Evolutionary conservation across 2,113 vertebrate genomes (phyloP).

Genomic region (Sinocyclocheilus maitianheensis): DNA sequence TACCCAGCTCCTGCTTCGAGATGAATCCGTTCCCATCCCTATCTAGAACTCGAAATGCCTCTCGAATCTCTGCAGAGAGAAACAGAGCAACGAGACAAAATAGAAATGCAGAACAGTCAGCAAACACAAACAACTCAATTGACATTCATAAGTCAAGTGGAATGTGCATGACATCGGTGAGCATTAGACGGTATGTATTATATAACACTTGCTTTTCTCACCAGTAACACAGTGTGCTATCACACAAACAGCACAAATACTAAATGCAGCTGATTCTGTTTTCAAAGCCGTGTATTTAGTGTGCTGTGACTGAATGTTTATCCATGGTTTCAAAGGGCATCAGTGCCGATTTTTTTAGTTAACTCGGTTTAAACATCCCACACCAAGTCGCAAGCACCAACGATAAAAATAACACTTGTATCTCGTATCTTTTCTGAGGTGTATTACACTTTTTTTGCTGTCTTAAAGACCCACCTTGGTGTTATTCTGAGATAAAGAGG

Average conservation of each 20-base stretch:
- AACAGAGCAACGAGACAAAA: neutral
- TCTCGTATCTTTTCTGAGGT: conserved; percentile 19
- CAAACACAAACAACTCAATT: conserved; percentile 5
- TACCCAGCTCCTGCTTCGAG: conserved; percentile 90
- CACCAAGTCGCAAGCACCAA: neutral
- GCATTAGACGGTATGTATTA: neutral
- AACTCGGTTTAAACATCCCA: neutral
- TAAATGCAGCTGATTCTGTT: conserved; percentile 12
- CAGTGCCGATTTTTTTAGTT: conserved; percentile 2
- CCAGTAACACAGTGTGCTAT: neutral
- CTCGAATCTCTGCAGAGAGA: conserved; percentile 79
- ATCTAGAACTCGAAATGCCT: conserved; percentile 84
- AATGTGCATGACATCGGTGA: neutral
- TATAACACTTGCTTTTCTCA: conserved; percentile 10
- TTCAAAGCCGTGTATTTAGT: conserved; percentile 9
- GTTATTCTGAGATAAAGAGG: conserved; percentile 43
- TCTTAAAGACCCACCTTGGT: conserved; percentile 30
- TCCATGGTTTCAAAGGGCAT: conserved; percentile 17
- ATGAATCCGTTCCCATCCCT: conserved; percentile 88
- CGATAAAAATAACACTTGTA: conserved; percentile 2
- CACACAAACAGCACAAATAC: conserved; percentile 2
- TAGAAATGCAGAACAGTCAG: neutral
- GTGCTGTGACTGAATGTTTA: conserved; percentile 18
- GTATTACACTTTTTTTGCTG: conserved; percentile 1
- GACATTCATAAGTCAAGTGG: conserved; percentile 18